A percentile compares a stretch with the other conserved stretches of the same genome.
These are phyloP conservation scores for Illadopsis cleaveri DNA, from an alignment of 2,113 vertebrate species.

Conservation along the genomic window DNA sequence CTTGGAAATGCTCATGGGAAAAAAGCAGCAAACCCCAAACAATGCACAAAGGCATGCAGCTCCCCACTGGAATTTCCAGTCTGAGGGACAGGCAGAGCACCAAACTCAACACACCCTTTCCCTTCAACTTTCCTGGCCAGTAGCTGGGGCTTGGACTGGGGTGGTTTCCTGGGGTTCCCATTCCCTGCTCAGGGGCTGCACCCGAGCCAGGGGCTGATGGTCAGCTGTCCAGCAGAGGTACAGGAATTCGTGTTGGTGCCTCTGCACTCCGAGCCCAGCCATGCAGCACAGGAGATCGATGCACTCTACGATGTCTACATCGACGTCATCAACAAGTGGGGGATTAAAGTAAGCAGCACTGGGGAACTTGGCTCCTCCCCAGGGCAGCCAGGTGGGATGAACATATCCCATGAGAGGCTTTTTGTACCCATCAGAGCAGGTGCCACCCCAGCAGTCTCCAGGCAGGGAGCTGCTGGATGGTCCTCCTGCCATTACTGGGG, in stretches of 20 bases:
- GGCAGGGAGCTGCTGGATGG: background rate
- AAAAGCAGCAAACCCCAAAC: background rate
- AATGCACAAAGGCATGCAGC: accelerated
- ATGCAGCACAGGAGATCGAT: background rate
- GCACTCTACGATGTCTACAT: conserved; percentile 15
- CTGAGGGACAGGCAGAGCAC: background rate
- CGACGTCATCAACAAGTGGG: background rate
- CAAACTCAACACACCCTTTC: background rate
- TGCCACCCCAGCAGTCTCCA: background rate
- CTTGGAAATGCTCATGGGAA: background rate
- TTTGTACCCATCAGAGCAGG: accelerated
- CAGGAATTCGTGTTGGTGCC: conserved; percentile 25
- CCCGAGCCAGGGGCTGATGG: accelerated
- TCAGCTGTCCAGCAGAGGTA: background rate
- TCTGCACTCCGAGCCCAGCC: conserved; percentile 11
- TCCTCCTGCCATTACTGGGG: background rate
- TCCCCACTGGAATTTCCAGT: background rate
- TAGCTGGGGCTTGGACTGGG: background rate
- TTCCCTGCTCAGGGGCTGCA: background rate
- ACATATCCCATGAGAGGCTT: accelerated
- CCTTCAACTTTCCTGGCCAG: background rate
- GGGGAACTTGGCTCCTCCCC: background rate
- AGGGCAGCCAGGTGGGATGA: background rate
- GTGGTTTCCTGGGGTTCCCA: background rate
- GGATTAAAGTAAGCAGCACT: accelerated